These are phyloP conservation scores for Jordanella pulchra DNA, from an alignment of 2,797 vertebrate genomes.

Conservation along the genomic window DNA sequence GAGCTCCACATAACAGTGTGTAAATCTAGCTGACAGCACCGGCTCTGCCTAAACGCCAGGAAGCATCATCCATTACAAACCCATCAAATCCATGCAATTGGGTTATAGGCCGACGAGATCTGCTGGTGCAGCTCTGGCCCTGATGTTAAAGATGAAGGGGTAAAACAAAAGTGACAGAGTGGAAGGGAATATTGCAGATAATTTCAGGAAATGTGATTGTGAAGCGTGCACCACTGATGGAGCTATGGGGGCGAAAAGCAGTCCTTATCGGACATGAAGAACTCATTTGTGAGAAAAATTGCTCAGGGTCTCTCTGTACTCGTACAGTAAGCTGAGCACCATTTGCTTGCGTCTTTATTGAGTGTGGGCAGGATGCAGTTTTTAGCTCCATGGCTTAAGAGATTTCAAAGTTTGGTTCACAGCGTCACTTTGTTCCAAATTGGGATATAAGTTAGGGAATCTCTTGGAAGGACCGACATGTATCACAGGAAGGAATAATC, in stretches of 20 bases:
- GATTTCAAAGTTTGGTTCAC: constrained; percentile 1
- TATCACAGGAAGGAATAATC: background rate
- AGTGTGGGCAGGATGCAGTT: constrained; percentile 36
- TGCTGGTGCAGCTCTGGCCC: constrained; percentile 20
- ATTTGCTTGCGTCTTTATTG: constrained; percentile 24
- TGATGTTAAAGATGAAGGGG: constrained; percentile 34
- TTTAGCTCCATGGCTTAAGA: constrained; percentile 8
- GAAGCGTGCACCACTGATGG: constrained; percentile 24
- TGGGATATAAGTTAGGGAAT: constrained; percentile 15
- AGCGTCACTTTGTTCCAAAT: background rate
- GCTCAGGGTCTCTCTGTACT: background rate
- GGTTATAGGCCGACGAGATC: constrained; percentile 38
- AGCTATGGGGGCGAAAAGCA: constrained; percentile 5
- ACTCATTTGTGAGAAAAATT: background rate
- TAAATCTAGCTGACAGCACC: constrained; percentile 24
- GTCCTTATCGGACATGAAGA: constrained; percentile 9
- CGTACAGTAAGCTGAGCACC: background rate
- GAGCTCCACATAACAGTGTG: constrained; percentile 1
- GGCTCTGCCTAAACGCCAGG: constrained; percentile 14
- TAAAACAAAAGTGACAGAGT: constrained; percentile 24
- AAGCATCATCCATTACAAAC: constrained; percentile 42
- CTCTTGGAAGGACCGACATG: background rate
- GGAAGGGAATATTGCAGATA: constrained; percentile 29
- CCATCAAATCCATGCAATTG: constrained; percentile 40
- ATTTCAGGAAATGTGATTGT: constrained; percentile 53